Evolutionary conservation across 2,797 vertebrate genomes (phyloP).

Genomic region (Sebastes steindachneri): DNA sequence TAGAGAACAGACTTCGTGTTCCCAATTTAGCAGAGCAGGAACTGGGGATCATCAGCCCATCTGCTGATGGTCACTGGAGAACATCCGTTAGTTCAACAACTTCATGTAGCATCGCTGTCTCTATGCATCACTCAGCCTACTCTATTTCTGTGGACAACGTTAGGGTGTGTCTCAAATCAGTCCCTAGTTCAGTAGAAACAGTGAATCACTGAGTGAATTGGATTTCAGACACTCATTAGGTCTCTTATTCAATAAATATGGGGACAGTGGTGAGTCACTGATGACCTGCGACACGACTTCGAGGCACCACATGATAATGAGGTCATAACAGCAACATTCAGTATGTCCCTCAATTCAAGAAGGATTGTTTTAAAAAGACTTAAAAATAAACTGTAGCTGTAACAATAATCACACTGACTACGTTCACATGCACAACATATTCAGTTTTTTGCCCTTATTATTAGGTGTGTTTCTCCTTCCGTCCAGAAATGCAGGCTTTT

Average conservation of each 20-base stretch:
- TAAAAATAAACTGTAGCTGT: neutral
- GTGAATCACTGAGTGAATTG: slow-evolving; percentile 21
- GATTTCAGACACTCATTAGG: slow-evolving; percentile 27
- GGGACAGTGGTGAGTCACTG: slow-evolving; percentile 16
- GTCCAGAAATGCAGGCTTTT: too few relatives aligned
- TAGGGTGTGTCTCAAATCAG: neutral
- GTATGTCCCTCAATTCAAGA: neutral
- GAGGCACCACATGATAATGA: slow-evolving; percentile 1
- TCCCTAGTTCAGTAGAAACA: neutral
- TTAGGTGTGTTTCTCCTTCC: too few relatives aligned
- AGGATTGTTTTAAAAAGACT: neutral
- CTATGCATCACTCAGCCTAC: neutral
- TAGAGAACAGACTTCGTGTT: slow-evolving; percentile 67
- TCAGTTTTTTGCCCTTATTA: too few relatives aligned
- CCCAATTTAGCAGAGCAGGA: slow-evolving; percentile 66
- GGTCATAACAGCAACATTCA: neutral
- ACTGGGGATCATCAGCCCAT: slow-evolving; percentile 63
- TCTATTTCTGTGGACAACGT: neutral
- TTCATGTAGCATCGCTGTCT: slow-evolving; percentile 14
- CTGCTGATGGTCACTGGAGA: slow-evolving; percentile 60
- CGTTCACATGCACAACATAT: too few relatives aligned
- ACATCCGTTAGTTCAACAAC: slow-evolving; percentile 46
- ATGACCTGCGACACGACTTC: slow-evolving; percentile 15
- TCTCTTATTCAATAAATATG: slow-evolving; percentile 28
- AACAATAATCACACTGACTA: neutral